Conservation (phyloP, 2,113 vertebrate genomes). For the Entelurus aequoreus region DNA sequence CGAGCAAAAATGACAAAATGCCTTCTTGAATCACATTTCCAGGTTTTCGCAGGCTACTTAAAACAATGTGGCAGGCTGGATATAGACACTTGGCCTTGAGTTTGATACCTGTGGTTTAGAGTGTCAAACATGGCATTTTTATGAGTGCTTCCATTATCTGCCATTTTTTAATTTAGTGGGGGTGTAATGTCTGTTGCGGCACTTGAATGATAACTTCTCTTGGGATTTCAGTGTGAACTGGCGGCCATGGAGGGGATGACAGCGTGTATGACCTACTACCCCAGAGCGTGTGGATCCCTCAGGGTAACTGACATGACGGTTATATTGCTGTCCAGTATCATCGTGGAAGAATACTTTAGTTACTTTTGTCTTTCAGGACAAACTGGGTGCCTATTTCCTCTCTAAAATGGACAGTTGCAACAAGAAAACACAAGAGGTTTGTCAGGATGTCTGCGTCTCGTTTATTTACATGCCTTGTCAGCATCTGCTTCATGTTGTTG, state of each 20-base stretch:
- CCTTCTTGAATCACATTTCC: no score
- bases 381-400: constrained; percentile 81
- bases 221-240: constrained; percentile 74
- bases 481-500: background rate
- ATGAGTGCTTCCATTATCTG: no score
- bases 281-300: constrained; percentile 83
- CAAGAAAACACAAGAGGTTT: constrained; percentile 80
- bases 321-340: background rate
- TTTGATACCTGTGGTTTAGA: no score
- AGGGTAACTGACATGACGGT: constrained; percentile 63
- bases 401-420: constrained; percentile 78
- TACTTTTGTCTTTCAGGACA: constrained; percentile 69
- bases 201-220: no score
- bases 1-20: no score
- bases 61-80: no score
- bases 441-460: background rate
- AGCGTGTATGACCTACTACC: constrained; percentile 83
- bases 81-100: no score
- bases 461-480: background rate
- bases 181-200: no score
- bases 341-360: background rate
- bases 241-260: constrained; percentile 84
- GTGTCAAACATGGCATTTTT: no score
- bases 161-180: no score
- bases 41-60: no score